phyloP scores from a whole-genome alignment of 1,140 invertebrate genomes.

The Diabrotica virgifera region DNA sequence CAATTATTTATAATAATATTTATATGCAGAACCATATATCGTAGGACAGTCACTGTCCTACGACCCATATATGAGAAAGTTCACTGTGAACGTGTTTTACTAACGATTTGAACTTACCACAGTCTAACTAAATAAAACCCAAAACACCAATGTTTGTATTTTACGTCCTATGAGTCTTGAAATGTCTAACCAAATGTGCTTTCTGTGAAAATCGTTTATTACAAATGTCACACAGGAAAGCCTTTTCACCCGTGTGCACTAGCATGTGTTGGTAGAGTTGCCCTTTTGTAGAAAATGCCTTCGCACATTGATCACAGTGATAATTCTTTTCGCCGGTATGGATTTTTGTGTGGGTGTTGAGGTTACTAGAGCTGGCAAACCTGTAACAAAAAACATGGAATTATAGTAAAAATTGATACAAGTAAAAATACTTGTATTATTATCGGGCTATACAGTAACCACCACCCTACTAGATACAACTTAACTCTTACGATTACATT shows the following conservation, averaged over 20 bases:
- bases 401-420: neutral
- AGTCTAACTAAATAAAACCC: too few species aligned
- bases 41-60: too few species aligned
- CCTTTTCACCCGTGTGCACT: slow-evolving; percentile 59
- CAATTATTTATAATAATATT: too few species aligned
- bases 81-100: too few species aligned
- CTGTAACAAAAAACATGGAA: slow-evolving; percentile 7
- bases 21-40: too few species aligned
- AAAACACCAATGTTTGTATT: neutral
- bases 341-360: slow-evolving; percentile 47
- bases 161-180: slow-evolving; percentile 39
- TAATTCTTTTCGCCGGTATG: slow-evolving; percentile 61
- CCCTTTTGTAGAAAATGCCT: slow-evolving; percentile 48
- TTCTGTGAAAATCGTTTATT: slow-evolving; percentile 75
- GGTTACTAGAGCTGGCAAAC: slow-evolving; percentile 48
- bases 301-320: slow-evolving; percentile 48
- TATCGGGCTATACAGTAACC: too few species aligned
- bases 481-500: too few species aligned
- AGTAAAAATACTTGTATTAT: neutral
- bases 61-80: too few species aligned
- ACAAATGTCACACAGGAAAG: slow-evolving; percentile 73
- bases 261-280: slow-evolving; percentile 57
- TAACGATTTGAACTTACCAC: too few species aligned
- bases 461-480: too few species aligned
- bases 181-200: slow-evolving; percentile 60